phyloP scores from a whole-genome alignment of 2,113 vertebrate species.

The Caloenas nicobarica region DNA sequence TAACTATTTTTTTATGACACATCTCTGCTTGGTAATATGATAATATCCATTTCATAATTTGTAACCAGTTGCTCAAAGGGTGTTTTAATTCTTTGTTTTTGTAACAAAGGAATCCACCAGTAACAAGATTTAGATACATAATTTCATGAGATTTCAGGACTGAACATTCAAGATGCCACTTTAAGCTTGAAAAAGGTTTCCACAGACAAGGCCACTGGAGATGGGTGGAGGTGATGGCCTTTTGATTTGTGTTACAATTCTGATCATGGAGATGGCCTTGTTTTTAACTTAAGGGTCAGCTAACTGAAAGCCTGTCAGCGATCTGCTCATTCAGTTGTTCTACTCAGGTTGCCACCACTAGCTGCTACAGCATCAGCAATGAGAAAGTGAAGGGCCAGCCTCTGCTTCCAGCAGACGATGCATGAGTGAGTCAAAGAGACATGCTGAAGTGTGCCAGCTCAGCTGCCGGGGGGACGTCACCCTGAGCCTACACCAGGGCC shows the following conservation, averaged over 20 bases:
- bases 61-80: neutral
- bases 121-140: neutral
- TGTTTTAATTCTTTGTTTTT: neutral
- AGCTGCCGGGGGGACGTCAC: fast-evolving
- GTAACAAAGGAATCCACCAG: neutral
- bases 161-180: neutral
- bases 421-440: neutral
- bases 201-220: neutral
- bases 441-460: neutral
- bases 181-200: neutral
- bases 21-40: neutral
- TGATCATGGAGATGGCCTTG: neutral
- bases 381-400: neutral
- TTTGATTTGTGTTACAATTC: neutral
- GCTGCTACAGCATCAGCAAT: neutral
- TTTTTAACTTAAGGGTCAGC: neutral
- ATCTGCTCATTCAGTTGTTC: neutral
- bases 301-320: neutral
- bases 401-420: neutral
- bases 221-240: neutral
- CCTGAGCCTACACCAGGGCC: fast-evolving
- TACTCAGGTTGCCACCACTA: neutral
- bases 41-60: neutral
- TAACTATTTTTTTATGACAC: neutral
- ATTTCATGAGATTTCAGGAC: neutral